These are phyloP conservation scores for Mechanitis messenoides DNA, from an alignment of 2,888 invertebrate genomes.

Conservation along the genomic window DNA sequence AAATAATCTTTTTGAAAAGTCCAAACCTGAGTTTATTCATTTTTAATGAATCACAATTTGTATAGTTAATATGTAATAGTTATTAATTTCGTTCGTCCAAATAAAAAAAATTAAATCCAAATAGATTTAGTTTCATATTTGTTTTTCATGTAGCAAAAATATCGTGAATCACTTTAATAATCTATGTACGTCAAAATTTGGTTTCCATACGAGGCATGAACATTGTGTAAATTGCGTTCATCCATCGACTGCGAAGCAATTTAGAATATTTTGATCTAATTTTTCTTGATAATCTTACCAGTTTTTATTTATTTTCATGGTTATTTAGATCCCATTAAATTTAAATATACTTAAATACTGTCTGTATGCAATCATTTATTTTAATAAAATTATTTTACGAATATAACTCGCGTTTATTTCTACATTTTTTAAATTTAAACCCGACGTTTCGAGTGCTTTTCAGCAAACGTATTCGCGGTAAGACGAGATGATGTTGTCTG, in stretches of 20 bases:
- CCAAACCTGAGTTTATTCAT: too few species aligned
- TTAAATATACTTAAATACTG: not conserved
- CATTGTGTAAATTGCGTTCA: slow-evolving; percentile 17
- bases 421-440: too few species aligned
- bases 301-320: not conserved
- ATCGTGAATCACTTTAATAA: slow-evolving; percentile 13
- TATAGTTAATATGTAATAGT: not conserved
- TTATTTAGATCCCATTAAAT: not conserved
- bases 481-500: too few species aligned
- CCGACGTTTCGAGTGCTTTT: too few species aligned
- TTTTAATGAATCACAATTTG: too few species aligned
- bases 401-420: too few species aligned
- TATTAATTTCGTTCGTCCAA: not conserved
- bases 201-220: slow-evolving; percentile 8
- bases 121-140: not conserved
- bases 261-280: slow-evolving; percentile 7
- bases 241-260: slow-evolving; percentile 15
- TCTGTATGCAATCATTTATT: not conserved
- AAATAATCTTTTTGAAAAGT: too few species aligned
- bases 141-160: slow-evolving; percentile 13
- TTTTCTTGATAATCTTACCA: not conserved
- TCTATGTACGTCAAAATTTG: slow-evolving; percentile 15
- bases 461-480: too few species aligned
- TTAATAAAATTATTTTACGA: too few species aligned
- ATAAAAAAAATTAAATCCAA: not conserved